These are phyloP conservation scores for Sesamia inferens DNA, from an alignment of 2,888 invertebrate genomes.

Conservation along the genomic window DNA sequence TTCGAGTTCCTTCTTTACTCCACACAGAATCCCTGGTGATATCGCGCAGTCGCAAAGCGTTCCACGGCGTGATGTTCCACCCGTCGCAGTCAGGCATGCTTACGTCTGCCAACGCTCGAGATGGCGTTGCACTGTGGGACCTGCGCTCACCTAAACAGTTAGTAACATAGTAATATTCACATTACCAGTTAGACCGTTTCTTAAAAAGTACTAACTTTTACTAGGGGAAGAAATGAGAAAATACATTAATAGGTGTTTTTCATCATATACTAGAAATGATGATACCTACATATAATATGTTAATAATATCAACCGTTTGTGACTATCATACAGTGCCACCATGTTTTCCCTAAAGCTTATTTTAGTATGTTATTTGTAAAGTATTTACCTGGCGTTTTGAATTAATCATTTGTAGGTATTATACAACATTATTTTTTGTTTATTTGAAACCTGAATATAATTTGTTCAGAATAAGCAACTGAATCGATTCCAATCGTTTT, in stretches of 20 bases:
- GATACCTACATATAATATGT: neutral
- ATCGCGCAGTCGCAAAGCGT: constrained; percentile 91
- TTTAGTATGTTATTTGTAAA: neutral
- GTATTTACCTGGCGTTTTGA: neutral
- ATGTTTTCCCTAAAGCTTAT: neutral
- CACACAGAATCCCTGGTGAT: constrained; percentile 88
- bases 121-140: constrained; percentile 97
- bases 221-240: no score
- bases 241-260: neutral
- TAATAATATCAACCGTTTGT: neutral
- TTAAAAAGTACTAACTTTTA: neutral
- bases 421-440: no score
- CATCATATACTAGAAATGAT: neutral
- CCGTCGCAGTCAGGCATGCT: constrained; percentile 94
- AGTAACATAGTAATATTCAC: constrained; percentile 68
- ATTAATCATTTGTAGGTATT: neutral
- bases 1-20: constrained; percentile 16
- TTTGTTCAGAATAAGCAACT: no score
- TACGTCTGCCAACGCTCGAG: constrained; percentile 97
- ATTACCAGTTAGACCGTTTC: neutral
- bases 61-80: constrained; percentile 98
- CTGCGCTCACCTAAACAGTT: constrained; percentile 95
- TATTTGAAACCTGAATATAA: no score
- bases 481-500: no score
- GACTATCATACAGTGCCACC: neutral